These are phyloP conservation scores for Anarhynchus alexandrinus DNA, from an alignment of 2,113 vertebrate genomes.

Conservation along the genomic window DNA sequence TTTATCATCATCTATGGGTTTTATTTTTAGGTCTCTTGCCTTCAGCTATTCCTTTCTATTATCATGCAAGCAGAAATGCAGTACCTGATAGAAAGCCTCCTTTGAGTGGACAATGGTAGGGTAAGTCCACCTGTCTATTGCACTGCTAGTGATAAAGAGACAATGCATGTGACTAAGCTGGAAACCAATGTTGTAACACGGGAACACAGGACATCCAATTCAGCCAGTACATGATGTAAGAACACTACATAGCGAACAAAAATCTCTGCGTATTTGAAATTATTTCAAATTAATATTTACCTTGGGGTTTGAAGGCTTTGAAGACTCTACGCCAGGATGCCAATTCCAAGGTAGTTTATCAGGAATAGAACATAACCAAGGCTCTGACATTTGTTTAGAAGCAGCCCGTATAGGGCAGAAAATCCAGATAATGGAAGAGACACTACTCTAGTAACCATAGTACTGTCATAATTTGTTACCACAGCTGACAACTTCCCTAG, in stretches of 20 bases:
- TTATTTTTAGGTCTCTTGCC: constrained; percentile 39
- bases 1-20: neutral
- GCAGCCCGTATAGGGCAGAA: neutral
- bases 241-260: neutral
- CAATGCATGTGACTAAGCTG: neutral
- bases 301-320: neutral
- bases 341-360: neutral
- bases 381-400: neutral
- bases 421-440: neutral
- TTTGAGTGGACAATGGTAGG: neutral
- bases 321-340: neutral
- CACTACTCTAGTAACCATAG: neutral
- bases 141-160: neutral
- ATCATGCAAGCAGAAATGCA: neutral
- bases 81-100: neutral
- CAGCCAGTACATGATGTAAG: neutral
- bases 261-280: neutral
- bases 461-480: neutral
- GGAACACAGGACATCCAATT: neutral
- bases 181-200: neutral
- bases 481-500: neutral
- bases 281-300: neutral
- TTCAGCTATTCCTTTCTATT: neutral
- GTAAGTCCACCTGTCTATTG: neutral
- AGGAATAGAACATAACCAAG: neutral